These are phyloP conservation scores for Antennarius maculatus DNA, from an alignment of 2,797 vertebrate species.

Conservation along the genomic window DNA sequence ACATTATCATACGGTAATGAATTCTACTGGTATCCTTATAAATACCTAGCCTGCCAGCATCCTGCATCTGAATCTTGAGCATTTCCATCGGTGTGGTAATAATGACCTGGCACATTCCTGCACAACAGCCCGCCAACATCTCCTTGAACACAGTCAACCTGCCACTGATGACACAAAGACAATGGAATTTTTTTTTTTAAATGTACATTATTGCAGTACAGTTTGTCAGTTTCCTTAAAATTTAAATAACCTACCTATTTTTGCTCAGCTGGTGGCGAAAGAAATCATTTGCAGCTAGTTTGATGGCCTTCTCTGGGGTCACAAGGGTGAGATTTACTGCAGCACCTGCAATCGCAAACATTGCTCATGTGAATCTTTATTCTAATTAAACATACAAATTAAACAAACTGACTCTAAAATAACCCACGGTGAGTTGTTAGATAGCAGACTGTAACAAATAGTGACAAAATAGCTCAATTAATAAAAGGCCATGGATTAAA, in stretches of 20 bases:
- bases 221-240: not conserved
- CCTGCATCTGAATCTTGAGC: constrained; percentile 89
- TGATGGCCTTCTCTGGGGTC: constrained; percentile 88
- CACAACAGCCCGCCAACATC: constrained; percentile 87
- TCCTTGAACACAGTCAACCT: constrained; percentile 82
- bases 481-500: not conserved
- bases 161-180: constrained; percentile 54
- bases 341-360: constrained; percentile 73
- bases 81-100: constrained; percentile 89
- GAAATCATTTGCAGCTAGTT: constrained; percentile 87
- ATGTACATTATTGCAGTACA: too few relatives aligned
- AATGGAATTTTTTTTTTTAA: not conserved
- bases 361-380: not conserved
- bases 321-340: constrained; percentile 87
- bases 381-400: too few relatives aligned
- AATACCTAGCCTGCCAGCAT: constrained; percentile 85
- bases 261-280: constrained; percentile 83
- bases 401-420: too few relatives aligned
- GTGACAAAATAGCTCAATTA: too few relatives aligned
- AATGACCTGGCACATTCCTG: constrained; percentile 86
- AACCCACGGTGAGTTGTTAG: too few relatives aligned
- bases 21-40: not conserved
- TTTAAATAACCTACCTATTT: constrained; percentile 78
- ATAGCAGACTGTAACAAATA: not conserved
- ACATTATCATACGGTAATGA: not conserved